Evolutionary conservation across 2,888 invertebrate species (phyloP), one percentile per base, ranked within the genome.

Genomic region (Scaptomyza parva): DNA sequence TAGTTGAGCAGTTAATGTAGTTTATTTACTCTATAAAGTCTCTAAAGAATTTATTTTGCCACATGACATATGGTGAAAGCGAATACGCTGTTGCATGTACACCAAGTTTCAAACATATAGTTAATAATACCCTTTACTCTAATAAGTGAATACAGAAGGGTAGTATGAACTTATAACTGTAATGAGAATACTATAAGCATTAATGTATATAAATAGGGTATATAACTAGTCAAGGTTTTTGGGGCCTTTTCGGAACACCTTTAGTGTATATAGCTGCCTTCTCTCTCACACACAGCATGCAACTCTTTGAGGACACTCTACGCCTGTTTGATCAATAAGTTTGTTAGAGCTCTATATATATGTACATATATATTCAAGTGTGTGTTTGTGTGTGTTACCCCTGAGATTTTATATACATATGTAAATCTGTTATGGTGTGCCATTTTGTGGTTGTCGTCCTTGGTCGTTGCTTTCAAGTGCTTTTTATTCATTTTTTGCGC

Each of bases 321-420:
- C n/a, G 35, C 17, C 47, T 66, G 78, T 74, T 78, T 76, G 76
- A 78, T 78, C 76, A 76, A 75, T 75, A 75, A 55, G 20, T 22
- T 26, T 24, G 14, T 26, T 24, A 47, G 8, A 62, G 35, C 33
- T 40, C 20, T 20, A 9, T 41, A 14, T 22, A 8, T 51, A 26
- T 37, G 8, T 33, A 6, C 20, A 50, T 35, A 8, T 51, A 26
- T 37, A 7, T 33, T 2, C 20, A 50, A 28, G 24, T 20, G 24
- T 61, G 28, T 37, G 17, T 43, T n/a, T 11, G 26, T 60, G n/a
- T n/a, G 37, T 18, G 54, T 44, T 33, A 43, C 37, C 55, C 68
- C 45, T 40, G 47, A 28, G 35, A 30, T 37, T n/a, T 41, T 28
- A 28, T 44, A 44, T 44, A 44, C 12, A 28, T 45, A 66, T 60